Evolutionary conservation across 2,797 vertebrate genomes (phyloP).

Genomic region (Gymnoscopelus microlampas): DNA sequence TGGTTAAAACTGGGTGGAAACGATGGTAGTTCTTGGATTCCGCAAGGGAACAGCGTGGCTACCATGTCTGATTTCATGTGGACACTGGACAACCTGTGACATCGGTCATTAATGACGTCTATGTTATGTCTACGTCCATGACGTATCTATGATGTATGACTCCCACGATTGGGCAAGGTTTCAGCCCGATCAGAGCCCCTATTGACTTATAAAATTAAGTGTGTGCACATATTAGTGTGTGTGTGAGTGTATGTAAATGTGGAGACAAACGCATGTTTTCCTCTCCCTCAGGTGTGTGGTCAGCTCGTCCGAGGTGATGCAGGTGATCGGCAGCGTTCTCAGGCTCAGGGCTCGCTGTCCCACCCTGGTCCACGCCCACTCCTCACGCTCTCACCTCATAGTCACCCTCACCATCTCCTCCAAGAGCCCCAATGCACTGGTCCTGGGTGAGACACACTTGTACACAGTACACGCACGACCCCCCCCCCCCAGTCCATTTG

Average conservation of each 20-base stretch:
- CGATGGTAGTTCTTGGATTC: no score
- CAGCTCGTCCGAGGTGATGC: conserved; percentile 78
- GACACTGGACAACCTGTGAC: no score
- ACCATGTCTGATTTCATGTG: no score
- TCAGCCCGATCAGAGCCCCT: no score
- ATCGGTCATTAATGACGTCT: no score
- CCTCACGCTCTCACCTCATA: conserved; percentile 88
- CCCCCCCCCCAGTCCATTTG: neutral
- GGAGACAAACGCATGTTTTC: no score
- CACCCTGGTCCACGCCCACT: conserved; percentile 84
- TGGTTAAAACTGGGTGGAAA: no score
- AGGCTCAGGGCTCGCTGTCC: conserved; percentile 79
- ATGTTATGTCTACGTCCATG: no score
- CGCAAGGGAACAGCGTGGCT: no score
- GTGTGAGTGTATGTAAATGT: neutral
- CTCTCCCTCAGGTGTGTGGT: conserved; percentile 59
- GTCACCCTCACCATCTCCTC: conserved; percentile 81
- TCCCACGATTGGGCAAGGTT: no score
- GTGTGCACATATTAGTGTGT: neutral
- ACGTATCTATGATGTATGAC: no score
- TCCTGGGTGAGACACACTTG: conserved; percentile 70
- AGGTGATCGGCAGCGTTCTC: conserved; percentile 73
- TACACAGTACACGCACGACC: neutral
- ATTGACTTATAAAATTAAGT: neutral
- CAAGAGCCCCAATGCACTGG: conserved; percentile 65